Percentiles rank a stretch among this genome's conserved stretches.
Conservation (phyloP, 2,113 vertebrate genomes). For the Zeus faber region DNA sequence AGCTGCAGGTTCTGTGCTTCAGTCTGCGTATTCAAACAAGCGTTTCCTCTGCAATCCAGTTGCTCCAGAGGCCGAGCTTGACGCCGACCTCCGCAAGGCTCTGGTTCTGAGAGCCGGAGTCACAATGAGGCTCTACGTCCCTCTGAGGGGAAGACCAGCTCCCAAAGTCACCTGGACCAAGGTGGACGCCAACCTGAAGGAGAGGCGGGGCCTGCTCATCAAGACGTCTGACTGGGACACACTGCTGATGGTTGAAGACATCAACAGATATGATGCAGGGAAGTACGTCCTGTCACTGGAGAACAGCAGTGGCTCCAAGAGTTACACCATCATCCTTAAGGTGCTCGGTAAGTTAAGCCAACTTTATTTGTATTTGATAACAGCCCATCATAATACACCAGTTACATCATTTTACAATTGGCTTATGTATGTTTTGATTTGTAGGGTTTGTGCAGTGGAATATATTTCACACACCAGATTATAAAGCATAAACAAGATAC, state of each 20-base stretch:
- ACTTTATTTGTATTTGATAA: too few species aligned
- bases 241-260: slow-evolving; percentile 85
- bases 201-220: slow-evolving; percentile 87
- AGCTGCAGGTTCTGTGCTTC: neutral
- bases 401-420: too few species aligned
- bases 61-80: slow-evolving; percentile 93
- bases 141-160: slow-evolving; percentile 91
- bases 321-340: slow-evolving; percentile 93
- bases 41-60: slow-evolving; percentile 70
- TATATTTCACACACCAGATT: too few species aligned
- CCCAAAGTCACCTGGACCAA: slow-evolving; percentile 95
- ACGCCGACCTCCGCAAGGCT: slow-evolving; percentile 92
- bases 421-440: too few species aligned
- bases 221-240: slow-evolving; percentile 95
- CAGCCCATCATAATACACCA: too few species aligned
- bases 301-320: slow-evolving; percentile 92
- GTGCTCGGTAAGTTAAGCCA: slow-evolving; percentile 89
- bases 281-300: slow-evolving; percentile 93
- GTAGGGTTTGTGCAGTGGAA: too few species aligned
- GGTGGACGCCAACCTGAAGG: slow-evolving; percentile 85
- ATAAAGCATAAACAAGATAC: too few species aligned
- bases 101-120: slow-evolving; percentile 92
- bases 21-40: neutral
- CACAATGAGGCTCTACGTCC: slow-evolving; percentile 95
- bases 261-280: slow-evolving; percentile 95